Evolutionary conservation across 2,797 vertebrate genomes (phyloP), one percentile per base, ranked within the genome.

Genomic region (Platalea minor): DNA sequence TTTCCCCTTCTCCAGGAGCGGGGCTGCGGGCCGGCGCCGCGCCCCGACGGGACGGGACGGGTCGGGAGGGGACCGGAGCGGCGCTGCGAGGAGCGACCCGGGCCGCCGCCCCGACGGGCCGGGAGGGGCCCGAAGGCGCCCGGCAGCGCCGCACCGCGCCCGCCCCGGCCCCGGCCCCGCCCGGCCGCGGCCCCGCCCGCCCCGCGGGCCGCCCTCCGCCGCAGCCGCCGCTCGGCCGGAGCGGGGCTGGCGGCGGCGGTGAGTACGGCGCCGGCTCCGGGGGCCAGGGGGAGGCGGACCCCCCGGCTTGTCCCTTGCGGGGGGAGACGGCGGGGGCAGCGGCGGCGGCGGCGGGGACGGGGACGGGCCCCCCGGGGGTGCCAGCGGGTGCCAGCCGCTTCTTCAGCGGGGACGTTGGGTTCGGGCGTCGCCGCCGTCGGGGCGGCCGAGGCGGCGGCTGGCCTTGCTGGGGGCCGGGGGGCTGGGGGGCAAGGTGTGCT

Each of bases 211-310:
- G 50, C 21, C 51, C 65, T 73, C 67, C 37, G 24, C 46, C 29
- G 83, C 48, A 74, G 82, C 91, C 61, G 82, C 89, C 76, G 78
- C 54, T 39, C n/a, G 45, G 69, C 56, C 89, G 88, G 85, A 88
- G 75, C 46, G 57, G 68, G 88, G 65, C 81, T 63, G 73, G 46
- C 14, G 74, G 83, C 37, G 45, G 75, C 39, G 89, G 89, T 91
- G 89, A 95, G 85, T 65, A 45, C 79, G 26, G 61, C 54, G n/a
- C 41, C 17, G 75, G 45, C 76, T 16, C 23, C 43, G 59, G 39
- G 45, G n/a, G 35, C 35, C 35, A 35, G 35, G 5, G 65, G 56
- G 29, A 35, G 41, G 13, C 14, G 21, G 33, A 23, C 48, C 48
- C 4, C 39, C 19, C 14, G 14, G 26, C 11, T 19, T 24, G 39